Evolutionary conservation across 2,888 invertebrate species (phyloP).

Genomic region (Caenorhabditis becei): DNA sequence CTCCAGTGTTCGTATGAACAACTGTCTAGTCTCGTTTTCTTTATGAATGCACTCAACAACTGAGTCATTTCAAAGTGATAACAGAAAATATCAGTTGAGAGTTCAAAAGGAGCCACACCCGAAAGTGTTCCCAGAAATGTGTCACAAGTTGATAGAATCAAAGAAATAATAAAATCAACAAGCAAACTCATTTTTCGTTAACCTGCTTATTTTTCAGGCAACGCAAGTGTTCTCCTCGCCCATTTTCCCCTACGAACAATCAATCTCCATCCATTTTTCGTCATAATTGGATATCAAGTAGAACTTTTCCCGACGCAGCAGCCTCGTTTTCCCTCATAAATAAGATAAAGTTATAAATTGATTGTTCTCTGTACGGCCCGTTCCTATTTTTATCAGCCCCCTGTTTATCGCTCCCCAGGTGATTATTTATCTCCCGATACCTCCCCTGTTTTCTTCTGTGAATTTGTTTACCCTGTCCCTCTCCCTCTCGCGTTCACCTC

Average conservation of each 20-base stretch:
- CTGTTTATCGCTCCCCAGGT: not conserved
- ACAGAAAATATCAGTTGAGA: too few species aligned
- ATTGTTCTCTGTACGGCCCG: constrained; percentile 5
- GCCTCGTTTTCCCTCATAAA: not conserved
- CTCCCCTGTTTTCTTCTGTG: constrained; percentile 26
- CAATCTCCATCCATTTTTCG: constrained; percentile 34
- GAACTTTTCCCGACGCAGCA: constrained; percentile 12
- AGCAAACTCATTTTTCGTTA: not conserved
- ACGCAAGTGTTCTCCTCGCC: constrained; percentile 9
- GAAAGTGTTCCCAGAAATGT: too few species aligned
- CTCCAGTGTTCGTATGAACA: too few species aligned
- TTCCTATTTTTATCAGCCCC: constrained; percentile 9
- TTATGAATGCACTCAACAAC: too few species aligned
- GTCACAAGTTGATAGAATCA: not conserved
- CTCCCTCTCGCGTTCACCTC: not conserved
- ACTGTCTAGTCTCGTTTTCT: too few species aligned
- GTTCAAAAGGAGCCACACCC: too few species aligned
- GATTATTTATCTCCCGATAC: not conserved
- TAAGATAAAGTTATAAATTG: constrained; percentile 39
- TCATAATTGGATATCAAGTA: constrained; percentile 37
- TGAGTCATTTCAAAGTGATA: too few species aligned
- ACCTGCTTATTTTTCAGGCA: constrained; percentile 16
- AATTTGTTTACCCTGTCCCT: constrained; percentile 30
- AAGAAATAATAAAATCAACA: not conserved
- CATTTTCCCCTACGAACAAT: constrained; percentile 10